phyloP scores from a whole-genome alignment of 2,113 vertebrate genomes.

The Aplodontia rufa region DNA sequence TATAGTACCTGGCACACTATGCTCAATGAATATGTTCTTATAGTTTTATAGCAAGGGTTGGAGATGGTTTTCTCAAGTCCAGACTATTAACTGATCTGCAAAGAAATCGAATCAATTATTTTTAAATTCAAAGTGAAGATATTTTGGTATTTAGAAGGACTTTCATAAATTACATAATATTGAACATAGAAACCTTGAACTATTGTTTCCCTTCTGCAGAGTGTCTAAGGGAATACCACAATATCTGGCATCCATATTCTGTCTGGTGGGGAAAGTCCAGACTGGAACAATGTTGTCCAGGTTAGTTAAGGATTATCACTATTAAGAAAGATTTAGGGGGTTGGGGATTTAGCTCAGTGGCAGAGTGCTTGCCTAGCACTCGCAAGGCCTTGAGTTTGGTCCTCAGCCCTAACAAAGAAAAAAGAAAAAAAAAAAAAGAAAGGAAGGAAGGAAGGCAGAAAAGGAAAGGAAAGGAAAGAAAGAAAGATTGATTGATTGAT shows the following conservation, averaged over 20 bases:
- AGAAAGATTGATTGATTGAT: too few relatives aligned
- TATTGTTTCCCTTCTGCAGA: neutral
- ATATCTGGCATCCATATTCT: neutral
- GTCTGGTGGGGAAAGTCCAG: accelerated
- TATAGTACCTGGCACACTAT: neutral
- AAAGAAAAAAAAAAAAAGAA: too few relatives aligned
- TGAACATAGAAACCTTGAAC: neutral
- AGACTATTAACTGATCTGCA: neutral
- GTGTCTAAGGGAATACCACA: neutral
- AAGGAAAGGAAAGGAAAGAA: too few relatives aligned
- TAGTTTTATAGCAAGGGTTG: neutral
- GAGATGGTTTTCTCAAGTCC: neutral
- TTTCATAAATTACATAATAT: neutral
- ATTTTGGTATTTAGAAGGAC: neutral
- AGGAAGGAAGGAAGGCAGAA: too few relatives aligned
- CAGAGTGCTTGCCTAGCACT: too few relatives aligned
- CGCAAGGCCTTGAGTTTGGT: too few relatives aligned
- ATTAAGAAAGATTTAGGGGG: too few relatives aligned
- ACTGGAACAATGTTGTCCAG: neutral
- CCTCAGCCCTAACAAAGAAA: too few relatives aligned
- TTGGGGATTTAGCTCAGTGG: too few relatives aligned
- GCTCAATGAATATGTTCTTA: neutral
- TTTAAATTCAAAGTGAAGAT: neutral
- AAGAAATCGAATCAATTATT: neutral
- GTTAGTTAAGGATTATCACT: neutral